phyloP scores from a whole-genome alignment of 2,797 vertebrate species.

The Malurus splendens region DNA sequence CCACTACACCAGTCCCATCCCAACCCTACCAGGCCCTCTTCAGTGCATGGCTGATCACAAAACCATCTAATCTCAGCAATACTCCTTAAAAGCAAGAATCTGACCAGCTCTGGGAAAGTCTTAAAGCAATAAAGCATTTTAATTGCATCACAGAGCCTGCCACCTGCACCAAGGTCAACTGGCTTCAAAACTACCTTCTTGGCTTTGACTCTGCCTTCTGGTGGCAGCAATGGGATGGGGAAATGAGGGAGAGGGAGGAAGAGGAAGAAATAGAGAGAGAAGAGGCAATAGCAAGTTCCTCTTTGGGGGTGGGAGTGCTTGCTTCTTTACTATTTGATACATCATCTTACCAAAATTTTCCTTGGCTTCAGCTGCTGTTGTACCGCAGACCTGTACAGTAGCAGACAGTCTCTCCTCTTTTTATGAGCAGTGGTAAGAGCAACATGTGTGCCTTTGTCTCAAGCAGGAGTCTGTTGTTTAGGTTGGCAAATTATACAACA shows the following conservation, averaged over 20 bases:
- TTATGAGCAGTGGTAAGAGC: background rate
- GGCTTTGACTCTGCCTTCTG: background rate
- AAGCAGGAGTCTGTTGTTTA: background rate
- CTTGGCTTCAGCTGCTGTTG: accelerated
- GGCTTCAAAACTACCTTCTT: background rate
- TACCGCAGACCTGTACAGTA: background rate
- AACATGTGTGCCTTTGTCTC: slow-evolving; percentile 19
- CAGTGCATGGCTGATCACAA: background rate
- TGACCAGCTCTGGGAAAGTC: background rate
- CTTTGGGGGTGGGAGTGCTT: background rate
- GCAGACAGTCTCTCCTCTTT: background rate
- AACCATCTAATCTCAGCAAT: background rate
- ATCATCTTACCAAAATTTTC: background rate
- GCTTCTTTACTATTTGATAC: background rate
- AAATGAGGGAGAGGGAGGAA: background rate
- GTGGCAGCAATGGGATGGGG: background rate
- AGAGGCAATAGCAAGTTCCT: background rate
- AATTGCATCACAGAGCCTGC: background rate
- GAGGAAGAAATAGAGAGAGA: background rate
- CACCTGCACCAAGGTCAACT: background rate
- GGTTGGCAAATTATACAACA: slow-evolving; percentile 40
- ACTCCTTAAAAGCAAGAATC: background rate
- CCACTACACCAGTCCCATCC: background rate
- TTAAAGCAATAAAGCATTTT: background rate
- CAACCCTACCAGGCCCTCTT: accelerated